Conservation (phyloP, 2,888 invertebrate species). For the Stenurella melanura region DNA sequence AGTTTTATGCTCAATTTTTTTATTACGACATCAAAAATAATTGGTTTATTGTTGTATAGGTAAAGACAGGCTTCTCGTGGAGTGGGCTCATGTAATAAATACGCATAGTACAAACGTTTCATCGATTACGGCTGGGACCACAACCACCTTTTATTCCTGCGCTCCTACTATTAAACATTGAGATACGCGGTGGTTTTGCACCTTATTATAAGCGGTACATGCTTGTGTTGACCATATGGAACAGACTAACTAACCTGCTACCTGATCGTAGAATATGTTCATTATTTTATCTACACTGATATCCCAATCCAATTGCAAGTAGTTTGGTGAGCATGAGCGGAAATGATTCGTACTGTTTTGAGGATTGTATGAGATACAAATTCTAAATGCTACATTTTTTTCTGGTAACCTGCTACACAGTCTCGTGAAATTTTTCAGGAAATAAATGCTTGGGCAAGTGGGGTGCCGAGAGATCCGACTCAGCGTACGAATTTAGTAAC, state of each 20-base stretch:
- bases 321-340: slow-evolving; percentile 4
- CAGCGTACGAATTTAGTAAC: too few relatives aligned
- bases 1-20: too few relatives aligned
- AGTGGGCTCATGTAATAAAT: too few relatives aligned
- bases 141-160: not conserved
- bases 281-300: not conserved
- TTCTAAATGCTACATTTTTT: slow-evolving; percentile 30
- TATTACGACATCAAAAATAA: not conserved
- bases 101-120: not conserved
- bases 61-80: too few relatives aligned
- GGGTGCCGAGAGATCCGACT: not conserved
- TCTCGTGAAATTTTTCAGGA: slow-evolving; percentile 22
- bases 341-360: not conserved
- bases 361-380: slow-evolving; percentile 5
- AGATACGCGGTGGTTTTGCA: slow-evolving; percentile 30
- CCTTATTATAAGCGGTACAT: slow-evolving; percentile 23
- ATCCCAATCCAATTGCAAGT: not conserved
- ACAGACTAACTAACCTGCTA: slow-evolving; percentile 13
- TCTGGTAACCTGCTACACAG: slow-evolving; percentile 9
- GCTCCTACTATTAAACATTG: slow-evolving; percentile 5
- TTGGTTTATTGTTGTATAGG: too few relatives aligned
- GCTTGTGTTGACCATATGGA: slow-evolving; percentile 31
- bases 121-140: not conserved
- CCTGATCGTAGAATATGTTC: slow-evolving; percentile 1
- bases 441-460: slow-evolving; percentile 14